phyloP scores from a whole-genome alignment of 2,797 vertebrate species.

The Distichodus sexfasciatus region DNA sequence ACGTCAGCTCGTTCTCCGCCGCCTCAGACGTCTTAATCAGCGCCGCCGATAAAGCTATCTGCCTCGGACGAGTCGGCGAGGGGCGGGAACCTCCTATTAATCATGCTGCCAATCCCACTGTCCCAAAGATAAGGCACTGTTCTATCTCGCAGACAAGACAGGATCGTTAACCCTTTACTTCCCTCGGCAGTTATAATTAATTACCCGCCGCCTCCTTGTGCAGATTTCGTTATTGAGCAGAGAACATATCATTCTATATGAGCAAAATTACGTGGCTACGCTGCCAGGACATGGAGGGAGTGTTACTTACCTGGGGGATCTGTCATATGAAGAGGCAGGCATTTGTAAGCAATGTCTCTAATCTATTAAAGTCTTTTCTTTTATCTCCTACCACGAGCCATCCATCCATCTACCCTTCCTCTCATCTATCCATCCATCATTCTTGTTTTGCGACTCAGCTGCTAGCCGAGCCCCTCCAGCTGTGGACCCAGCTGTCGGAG shows the following conservation, averaged over 20 bases:
- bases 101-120: constrained; percentile 1
- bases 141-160: not conserved
- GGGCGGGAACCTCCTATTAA: constrained; percentile 7
- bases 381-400: constrained; percentile 46
- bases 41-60: not conserved
- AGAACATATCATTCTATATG: not conserved
- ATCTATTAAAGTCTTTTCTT: not conserved
- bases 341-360: not conserved
- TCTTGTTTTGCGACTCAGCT: constrained; percentile 59
- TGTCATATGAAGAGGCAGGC: not conserved
- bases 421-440: constrained; percentile 1
- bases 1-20: no score
- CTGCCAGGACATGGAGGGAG: not conserved
- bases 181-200: not conserved
- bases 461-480: constrained; percentile 68
- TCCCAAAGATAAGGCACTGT: not conserved
- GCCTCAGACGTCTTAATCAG: constrained; percentile 7
- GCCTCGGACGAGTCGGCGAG: not conserved
- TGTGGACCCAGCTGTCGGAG: constrained; percentile 66
- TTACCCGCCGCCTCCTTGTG: not conserved
- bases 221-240: not conserved
- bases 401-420: constrained; percentile 58
- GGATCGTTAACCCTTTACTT: not conserved
- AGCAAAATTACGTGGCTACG: not conserved
- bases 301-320: not conserved